These are phyloP conservation scores for Anguilla anguilla DNA, from an alignment of 2,797 vertebrate species.

Conservation along the genomic window DNA sequence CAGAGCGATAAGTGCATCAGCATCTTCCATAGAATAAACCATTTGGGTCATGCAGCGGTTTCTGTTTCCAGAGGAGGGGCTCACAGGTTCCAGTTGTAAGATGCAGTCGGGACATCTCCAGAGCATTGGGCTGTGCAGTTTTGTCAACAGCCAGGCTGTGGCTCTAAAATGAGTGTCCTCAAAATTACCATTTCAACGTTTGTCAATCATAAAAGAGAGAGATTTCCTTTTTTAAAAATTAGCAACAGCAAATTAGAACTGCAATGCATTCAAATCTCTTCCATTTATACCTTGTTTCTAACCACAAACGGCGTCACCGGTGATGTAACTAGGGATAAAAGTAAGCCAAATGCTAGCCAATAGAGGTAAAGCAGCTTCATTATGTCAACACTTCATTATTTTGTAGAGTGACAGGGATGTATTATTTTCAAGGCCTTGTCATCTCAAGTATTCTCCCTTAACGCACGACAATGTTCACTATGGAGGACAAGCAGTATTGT, in stretches of 20 bases:
- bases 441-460: background rate
- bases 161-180: background rate
- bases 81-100: background rate
- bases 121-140: background rate
- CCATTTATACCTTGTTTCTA: background rate
- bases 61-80: background rate
- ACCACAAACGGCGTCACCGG: background rate
- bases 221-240: background rate
- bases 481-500: background rate
- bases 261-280: background rate
- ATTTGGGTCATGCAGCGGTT: background rate
- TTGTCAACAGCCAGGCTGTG: background rate
- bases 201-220: background rate
- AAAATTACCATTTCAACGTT: background rate
- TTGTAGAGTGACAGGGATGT: background rate
- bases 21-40: background rate
- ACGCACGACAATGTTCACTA: background rate
- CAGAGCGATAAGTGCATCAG: background rate
- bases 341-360: background rate
- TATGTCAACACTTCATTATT: background rate
- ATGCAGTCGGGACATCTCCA: background rate
- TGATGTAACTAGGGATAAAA: background rate
- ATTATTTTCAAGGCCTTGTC: background rate
- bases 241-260: background rate
- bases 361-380: background rate